A percentile compares a stretch with the other conserved stretches of the same genome.
Evolutionary conservation across 2,888 invertebrate species (phyloP).

Genomic region (Patella caerulea): DNA sequence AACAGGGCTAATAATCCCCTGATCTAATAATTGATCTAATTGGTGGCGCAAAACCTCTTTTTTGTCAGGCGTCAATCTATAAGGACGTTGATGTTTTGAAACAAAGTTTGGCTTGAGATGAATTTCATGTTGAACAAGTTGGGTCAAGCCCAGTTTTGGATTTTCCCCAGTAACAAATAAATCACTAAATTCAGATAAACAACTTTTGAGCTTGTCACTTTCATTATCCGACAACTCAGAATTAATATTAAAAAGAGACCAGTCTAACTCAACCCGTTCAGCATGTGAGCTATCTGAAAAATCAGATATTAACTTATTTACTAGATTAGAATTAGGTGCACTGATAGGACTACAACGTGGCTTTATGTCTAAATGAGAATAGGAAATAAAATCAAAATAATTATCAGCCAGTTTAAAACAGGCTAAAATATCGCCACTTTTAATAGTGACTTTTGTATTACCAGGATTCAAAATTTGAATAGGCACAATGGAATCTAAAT

Average conservation of each 20-base stretch:
- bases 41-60: not conserved
- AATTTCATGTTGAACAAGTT: not conserved
- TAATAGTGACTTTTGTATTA: not conserved
- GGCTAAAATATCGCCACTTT: not conserved
- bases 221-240: not conserved
- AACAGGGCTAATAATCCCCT: not conserved
- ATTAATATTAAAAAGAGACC: not conserved
- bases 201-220: not conserved
- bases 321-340: no score
- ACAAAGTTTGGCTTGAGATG: not conserved
- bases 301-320: no score
- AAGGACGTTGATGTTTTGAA: not conserved
- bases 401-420: not conserved
- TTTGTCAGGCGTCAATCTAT: not conserved
- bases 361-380: not conserved
- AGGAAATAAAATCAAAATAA: not conserved
- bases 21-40: conserved; percentile 1
- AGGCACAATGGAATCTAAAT: not conserved
- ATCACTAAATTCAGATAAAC: not conserved
- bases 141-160: not conserved
- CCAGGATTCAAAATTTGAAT: conserved; percentile 2
- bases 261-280: not conserved
- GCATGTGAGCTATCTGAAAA: no score
- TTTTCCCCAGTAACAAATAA: not conserved
- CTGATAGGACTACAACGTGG: no score